Evolutionary conservation across 2,113 vertebrate species (phyloP), one percentile per base, ranked within the genome.

Genomic region (Xiphophorus maculatus): DNA sequence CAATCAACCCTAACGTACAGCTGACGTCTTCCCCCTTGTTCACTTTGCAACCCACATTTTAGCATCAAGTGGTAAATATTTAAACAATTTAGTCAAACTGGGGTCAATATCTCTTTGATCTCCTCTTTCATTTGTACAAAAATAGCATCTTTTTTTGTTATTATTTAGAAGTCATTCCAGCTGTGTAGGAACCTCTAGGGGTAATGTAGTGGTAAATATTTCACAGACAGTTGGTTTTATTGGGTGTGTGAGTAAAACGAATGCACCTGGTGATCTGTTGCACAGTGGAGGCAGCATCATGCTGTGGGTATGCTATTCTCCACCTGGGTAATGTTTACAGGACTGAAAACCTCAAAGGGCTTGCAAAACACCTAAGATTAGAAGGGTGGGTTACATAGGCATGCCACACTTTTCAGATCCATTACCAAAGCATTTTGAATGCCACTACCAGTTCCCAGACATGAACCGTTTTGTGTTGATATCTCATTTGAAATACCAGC

Each of bases 151-250:
- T 75, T 79, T 79, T 37, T 35, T 35, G 7, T 10, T 37, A 37
- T 11, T 37, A 11, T 35, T 61, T 77, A 64, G 40, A 79, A 63
- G 44, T 80, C 54, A 42, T 72, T 71, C 84, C 77, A 83, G 60
- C 86, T 86, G 70, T 60, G 51, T 44, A 64, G 69, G 63, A 72
- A 65, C 71, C 78, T 74, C 80, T 74, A 10, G 65, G 44, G 75
- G 74, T 83, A 78, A 76, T 73, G 35, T 67, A 80, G 77, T 64
- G 61, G 30, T 3, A n/a, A 71, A 62, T 66, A 76, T 69, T 54
- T 54, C 62, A 65, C 68, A 66, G 37, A 67, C 30, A 48, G 29
- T 76, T 44, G 13, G 3, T 73, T 63, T 51, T 63, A n/a, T 54
- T 35, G 5, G 27, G 54, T 71, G 80, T 35, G 69, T 73, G 54